Conservation (phyloP, 2,113 vertebrate genomes). For the Pao palembangensis region DNA sequence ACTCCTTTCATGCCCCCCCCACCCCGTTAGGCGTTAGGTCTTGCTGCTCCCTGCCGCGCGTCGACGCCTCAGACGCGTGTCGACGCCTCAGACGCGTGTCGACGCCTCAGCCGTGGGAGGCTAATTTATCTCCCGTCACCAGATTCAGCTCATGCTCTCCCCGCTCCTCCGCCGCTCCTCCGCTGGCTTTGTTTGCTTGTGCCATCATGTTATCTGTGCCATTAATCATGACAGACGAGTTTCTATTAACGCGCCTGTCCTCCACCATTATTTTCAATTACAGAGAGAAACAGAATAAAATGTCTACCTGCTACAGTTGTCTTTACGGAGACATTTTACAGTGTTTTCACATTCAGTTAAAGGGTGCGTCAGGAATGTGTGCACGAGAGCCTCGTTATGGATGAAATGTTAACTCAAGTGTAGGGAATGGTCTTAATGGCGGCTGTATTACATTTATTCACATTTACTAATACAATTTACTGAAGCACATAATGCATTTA, state of each 20-base stretch:
- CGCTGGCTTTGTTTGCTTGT: background rate
- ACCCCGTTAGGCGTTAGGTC: no score
- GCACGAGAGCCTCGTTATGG: background rate
- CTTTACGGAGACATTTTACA: no score
- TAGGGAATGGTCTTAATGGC: slow-evolving; percentile 7
- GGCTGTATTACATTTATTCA: slow-evolving; percentile 1
- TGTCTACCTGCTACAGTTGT: no score
- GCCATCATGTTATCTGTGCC: slow-evolving; percentile 9
- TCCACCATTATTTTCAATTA: no score
- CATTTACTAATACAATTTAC: no score
- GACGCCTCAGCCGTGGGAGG: background rate
- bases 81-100: no score
- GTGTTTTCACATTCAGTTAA: slow-evolving; percentile 1
- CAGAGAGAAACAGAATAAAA: no score
- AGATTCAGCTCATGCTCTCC: background rate
- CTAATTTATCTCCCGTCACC: slow-evolving; percentile 33
- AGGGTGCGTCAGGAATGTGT: background rate
- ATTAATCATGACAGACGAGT: background rate
- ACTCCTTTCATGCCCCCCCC: no score
- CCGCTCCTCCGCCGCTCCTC: background rate
- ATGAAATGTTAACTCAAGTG: slow-evolving; percentile 7
- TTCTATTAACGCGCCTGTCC: background rate
- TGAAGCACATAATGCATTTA: no score
- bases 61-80: no score
- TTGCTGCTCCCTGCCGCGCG: background rate